A percentile compares a stretch with the other conserved stretches of the same genome.
Evolutionary conservation across 2,888 invertebrate species (phyloP).

Genomic region (Saturnia pavonia): DNA sequence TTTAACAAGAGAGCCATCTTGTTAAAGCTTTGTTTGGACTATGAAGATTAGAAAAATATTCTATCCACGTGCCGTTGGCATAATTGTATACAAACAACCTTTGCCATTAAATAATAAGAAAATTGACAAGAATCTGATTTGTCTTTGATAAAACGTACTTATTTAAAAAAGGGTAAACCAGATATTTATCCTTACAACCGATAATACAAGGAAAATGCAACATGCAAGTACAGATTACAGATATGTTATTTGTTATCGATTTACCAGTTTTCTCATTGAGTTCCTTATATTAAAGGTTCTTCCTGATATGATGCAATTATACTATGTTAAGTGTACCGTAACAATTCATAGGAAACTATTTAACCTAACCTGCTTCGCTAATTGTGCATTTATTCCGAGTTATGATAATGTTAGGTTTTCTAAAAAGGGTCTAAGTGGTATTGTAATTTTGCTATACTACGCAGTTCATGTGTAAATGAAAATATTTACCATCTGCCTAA

Average conservation of each 20-base stretch:
- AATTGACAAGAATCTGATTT: too few relatives aligned
- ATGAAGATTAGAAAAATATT: too few relatives aligned
- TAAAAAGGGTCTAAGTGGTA: background rate
- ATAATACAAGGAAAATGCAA: conserved; percentile 1
- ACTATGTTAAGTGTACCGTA: background rate
- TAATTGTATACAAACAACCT: too few relatives aligned
- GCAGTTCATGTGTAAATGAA: background rate
- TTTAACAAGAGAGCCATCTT: too few relatives aligned
- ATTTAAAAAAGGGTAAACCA: background rate
- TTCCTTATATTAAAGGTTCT: background rate
- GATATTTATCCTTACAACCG: background rate
- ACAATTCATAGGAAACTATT: conserved; percentile 8
- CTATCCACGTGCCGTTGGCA: too few relatives aligned
- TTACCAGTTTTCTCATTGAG: background rate
- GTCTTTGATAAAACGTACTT: too few relatives aligned
- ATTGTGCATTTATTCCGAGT: background rate
- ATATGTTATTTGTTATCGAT: background rate
- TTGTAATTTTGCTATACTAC: background rate
- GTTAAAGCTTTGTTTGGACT: too few relatives aligned
- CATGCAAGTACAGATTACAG: background rate
- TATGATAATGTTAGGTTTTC: conserved; percentile 1
- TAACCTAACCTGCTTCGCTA: background rate
- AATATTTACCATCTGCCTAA: background rate
- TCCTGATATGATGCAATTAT: conserved; percentile 4
- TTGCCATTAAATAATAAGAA: too few relatives aligned